A percentile compares a stretch with the other conserved stretches of the same genome.
Conservation (phyloP, 2,888 invertebrate species). For the Gastrophysa polygoni region DNA sequence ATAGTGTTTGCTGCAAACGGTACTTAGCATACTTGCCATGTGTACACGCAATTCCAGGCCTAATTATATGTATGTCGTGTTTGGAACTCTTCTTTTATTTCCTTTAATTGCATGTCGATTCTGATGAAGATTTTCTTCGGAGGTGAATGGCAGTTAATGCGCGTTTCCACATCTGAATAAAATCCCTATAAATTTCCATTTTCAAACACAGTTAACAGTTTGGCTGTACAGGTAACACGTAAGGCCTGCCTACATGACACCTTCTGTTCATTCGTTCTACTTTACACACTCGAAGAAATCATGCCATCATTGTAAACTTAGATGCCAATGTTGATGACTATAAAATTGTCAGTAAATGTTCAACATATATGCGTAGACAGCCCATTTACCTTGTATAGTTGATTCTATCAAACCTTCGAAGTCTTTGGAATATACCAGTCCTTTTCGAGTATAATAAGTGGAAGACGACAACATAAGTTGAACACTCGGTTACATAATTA, state of each 20-base stretch:
- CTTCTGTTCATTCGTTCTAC: neutral
- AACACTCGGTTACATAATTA: too few relatives aligned
- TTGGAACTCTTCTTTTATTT: constrained; percentile 50
- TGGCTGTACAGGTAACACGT: constrained; percentile 14
- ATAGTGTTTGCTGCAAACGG: constrained; percentile 33
- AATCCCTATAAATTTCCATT: constrained; percentile 40
- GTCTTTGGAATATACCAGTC: too few relatives aligned
- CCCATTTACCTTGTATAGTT: too few relatives aligned
- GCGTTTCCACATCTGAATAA: constrained; percentile 41
- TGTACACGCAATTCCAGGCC: constrained; percentile 48
- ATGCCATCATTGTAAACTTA: too few relatives aligned
- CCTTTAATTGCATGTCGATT: constrained; percentile 52
- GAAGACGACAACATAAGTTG: too few relatives aligned
- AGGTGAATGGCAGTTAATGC: constrained; percentile 37
- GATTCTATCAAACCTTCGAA: too few relatives aligned
- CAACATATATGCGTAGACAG: too few relatives aligned
- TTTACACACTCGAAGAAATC: neutral
- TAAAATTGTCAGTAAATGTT: too few relatives aligned
- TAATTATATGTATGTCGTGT: constrained; percentile 49
- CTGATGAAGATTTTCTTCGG: constrained; percentile 45
- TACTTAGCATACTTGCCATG: constrained; percentile 33
- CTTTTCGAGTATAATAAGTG: too few relatives aligned
- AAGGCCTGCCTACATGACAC: constrained; percentile 1
- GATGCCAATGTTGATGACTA: too few relatives aligned
- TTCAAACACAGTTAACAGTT: constrained; percentile 30